Evolutionary conservation across 2,113 vertebrate species (phyloP), one percentile per base, ranked within the genome.

Genomic region (Nipponia nippon): DNA sequence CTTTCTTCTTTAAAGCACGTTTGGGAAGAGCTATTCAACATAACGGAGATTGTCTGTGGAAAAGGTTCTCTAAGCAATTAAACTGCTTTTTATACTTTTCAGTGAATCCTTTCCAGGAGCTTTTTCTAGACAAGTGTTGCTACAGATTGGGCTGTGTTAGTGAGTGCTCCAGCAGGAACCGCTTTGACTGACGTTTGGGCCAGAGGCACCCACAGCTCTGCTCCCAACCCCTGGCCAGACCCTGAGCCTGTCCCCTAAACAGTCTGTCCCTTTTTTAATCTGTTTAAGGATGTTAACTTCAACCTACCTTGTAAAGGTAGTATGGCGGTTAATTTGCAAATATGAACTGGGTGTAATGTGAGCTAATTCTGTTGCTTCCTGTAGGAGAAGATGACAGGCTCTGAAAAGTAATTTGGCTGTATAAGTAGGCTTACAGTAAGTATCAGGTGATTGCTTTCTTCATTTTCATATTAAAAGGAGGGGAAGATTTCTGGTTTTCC

Each of bases 21-120:
- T 81, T 75, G 20, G 73, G 65, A 63, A 40, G 55, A 66, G 7
- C 11, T 53, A 32, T 46, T 72, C 0, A 0, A 32, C 50, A 5
- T 77, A 78, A 58, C 18, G 20, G 53, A 59, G 25, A 23, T 55
- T 59, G 67, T 47, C 42, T 67, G 0, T 5, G 8, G 27, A 52
- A 80, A 90, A 67, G 36, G 61, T 80, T 89, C 91, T 67, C 62
- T 27, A 61, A 53, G 18, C 47, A 93, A 25, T 38, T 92, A 72
- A 94, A 63, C 34, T 56, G 55, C 26, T 61, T 92, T 78, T 71
- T 83, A 16, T 56, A 22, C 25, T 69, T 86, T 16, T 10, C 26
- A 44, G 32, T 55, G 49, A 89, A n/a, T 73, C 17, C 40, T 88
- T 86, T 92, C n/a, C 44, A 27, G 36, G 38, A 65, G 30, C 1